These are phyloP conservation scores for Latheticus oryzae DNA, from an alignment of 2,888 invertebrate genomes.

Conservation along the genomic window DNA sequence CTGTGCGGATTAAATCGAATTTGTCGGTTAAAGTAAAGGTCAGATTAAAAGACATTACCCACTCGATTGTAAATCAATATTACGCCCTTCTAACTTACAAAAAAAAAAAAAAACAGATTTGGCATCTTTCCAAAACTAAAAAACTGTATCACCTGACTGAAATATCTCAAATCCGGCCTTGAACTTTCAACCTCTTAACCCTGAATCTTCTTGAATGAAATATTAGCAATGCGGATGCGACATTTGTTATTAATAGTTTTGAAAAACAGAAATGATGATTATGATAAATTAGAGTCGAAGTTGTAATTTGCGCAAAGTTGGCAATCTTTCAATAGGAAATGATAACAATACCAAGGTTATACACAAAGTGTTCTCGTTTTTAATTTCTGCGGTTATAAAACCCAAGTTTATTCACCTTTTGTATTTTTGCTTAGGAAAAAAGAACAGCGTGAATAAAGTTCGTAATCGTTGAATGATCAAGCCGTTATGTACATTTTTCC, in stretches of 20 bases:
- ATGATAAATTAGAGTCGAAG: constrained; percentile 6
- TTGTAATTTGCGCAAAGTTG: constrained; percentile 13
- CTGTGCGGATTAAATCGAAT: constrained; percentile 1
- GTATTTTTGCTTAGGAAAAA: constrained; percentile 21
- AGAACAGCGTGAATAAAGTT: constrained; percentile 36
- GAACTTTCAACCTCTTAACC: constrained; percentile 16
- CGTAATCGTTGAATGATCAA: constrained; percentile 31
- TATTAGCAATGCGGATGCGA: constrained; percentile 2
- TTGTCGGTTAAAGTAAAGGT: not conserved
- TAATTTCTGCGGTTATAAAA: constrained; percentile 16
- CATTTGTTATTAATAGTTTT: constrained; percentile 3
- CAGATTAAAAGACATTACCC: not conserved
- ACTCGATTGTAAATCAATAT: not conserved
- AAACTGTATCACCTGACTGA: constrained; percentile 3
- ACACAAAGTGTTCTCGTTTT: no score
- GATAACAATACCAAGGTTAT: constrained; percentile 4
- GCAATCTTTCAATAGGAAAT: constrained; percentile 11
- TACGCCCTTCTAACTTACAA: constrained; percentile 1
- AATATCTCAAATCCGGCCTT: constrained; percentile 11
- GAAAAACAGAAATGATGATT: constrained; percentile 13
- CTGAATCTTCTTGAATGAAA: not conserved
- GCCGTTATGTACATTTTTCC: constrained; percentile 28
- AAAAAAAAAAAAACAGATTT: not conserved
- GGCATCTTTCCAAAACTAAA: constrained; percentile 11
- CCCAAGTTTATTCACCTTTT: constrained; percentile 28